Base-by-base conservation (phyloP, 2,113 vertebrate species). In the Oryzias woworae region DNA sequence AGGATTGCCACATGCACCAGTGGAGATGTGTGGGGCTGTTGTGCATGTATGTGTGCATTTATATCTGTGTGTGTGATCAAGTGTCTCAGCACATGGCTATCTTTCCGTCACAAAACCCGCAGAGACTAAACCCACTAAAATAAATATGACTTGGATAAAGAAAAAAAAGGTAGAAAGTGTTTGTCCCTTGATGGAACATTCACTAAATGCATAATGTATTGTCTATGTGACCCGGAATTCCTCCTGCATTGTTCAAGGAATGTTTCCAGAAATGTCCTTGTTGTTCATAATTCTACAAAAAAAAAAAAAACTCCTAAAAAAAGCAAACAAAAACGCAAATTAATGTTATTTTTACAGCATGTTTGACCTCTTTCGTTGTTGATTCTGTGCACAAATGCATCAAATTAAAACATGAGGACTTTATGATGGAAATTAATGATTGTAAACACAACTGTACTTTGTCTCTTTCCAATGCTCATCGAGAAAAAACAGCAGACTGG, bases 91-190 rank as follows among this genome's bases (percentile, higher is more conserved):
- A 43, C 80, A 75, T 71, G 78, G 79, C 75, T 80, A 85, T 86
- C 84, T 86, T 80, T 81, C 85, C 77, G 87, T 78, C 73, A 13
- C 72, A 74, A 87, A 82, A 78, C 80, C 84, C 83, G 77, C 75
- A 58, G 88, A 91, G 84, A 88, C 85, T 87, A 83, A 77, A 75
- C 48, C 74, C 87, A 78, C 86, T 91, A 71, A 92, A 92, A 92
- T 85, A 91, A 91, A 91, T 88, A 90, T 90, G 89, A 91, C 82
- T 80, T 66, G 81, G 82, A 83, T 75, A 52, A 82, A 81, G 62
- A 76, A 80, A 86, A 82, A 80, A 84, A 85, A 79, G 78, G 77
- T 62, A 46, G 77, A 81, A 83, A 85, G 73, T 81, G 86, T 86
- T 87, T 81, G 78, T 89, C 83, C 85, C 84, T 17, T 60, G 86